These are phyloP conservation scores for Tetragonisca angustula DNA, from an alignment of 2,888 invertebrate genomes.

Conservation along the genomic window DNA sequence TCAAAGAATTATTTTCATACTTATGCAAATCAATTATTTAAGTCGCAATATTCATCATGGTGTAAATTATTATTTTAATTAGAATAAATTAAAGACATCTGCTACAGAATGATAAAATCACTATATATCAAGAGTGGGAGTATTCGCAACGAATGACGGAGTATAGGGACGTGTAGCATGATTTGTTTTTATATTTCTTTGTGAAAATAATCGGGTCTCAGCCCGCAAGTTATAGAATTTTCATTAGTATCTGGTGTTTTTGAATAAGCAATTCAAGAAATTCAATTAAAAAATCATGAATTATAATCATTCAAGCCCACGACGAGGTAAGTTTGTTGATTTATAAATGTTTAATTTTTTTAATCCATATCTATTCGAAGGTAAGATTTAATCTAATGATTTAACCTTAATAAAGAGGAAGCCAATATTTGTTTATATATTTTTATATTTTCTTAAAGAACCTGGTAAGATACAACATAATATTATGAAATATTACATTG, in stretches of 20 bases:
- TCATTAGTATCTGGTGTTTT: not conserved
- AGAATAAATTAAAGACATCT: constrained; percentile 10
- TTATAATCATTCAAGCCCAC: constrained; percentile 79
- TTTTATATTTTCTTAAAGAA: not conserved
- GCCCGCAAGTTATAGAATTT: constrained; percentile 24
- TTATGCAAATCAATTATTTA: not conserved
- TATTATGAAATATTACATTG: not conserved
- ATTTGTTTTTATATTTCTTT: constrained; percentile 68
- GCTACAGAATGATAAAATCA: constrained; percentile 25
- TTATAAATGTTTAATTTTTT: constrained; percentile 13
- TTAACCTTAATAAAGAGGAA: not conserved
- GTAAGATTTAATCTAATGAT: not conserved
- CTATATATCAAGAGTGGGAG: constrained; percentile 41
- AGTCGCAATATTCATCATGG: not conserved
- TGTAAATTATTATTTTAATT: not conserved
- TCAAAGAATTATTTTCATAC: not conserved
- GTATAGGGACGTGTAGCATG: constrained; percentile 72
- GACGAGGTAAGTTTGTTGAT: constrained; percentile 76
- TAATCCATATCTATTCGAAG: not conserved
- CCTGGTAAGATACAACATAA: not conserved
- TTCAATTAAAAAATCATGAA: constrained; percentile 73
- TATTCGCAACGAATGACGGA: constrained; percentile 66
- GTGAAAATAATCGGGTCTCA: constrained; percentile 46
- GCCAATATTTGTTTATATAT: not conserved
- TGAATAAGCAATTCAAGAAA: not conserved